phyloP scores from a whole-genome alignment of 2,797 vertebrate genomes.

The Sparidentex hasta region DNA sequence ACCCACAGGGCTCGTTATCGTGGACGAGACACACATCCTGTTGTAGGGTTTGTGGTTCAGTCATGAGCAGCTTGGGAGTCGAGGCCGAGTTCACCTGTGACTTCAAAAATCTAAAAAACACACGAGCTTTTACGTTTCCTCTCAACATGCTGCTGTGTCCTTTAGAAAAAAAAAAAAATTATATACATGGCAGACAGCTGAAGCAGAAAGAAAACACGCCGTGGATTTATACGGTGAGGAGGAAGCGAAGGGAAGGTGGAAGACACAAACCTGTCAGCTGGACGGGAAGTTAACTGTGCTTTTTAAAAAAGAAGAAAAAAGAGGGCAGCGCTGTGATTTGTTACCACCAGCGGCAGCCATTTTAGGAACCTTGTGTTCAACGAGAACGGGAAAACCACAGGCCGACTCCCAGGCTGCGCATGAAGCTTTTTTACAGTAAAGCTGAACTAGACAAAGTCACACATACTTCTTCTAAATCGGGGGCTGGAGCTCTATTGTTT shows the following conservation, averaged over 20 bases:
- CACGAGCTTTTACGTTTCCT: neutral
- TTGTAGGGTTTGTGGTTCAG: slow-evolving; percentile 5
- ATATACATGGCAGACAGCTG: slow-evolving; percentile 11
- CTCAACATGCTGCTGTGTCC: slow-evolving; percentile 4
- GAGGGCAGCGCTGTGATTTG: slow-evolving; percentile 35
- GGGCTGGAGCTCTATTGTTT: slow-evolving; percentile 36
- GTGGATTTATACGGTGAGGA: neutral
- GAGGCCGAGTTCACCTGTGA: slow-evolving; percentile 34
- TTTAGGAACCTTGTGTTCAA: slow-evolving; percentile 18
- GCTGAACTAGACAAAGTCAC: slow-evolving; percentile 50
- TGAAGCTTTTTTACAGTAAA: slow-evolving; percentile 30
- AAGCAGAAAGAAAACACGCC: neutral
- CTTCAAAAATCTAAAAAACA: slow-evolving; percentile 13
- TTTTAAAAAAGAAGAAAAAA: slow-evolving; percentile 35
- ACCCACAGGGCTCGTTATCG: slow-evolving; percentile 15
- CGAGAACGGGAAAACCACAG: slow-evolving; percentile 45
- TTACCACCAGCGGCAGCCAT: slow-evolving; percentile 27
- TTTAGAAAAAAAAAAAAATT: neutral
- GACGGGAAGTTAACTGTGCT: slow-evolving; percentile 57
- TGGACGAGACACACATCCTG: slow-evolving; percentile 30
- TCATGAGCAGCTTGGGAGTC: slow-evolving; percentile 66
- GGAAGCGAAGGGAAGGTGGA: slow-evolving; percentile 13
- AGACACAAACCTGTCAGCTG: slow-evolving; percentile 46
- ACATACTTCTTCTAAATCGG: slow-evolving; percentile 35
- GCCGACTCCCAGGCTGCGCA: slow-evolving; percentile 68